Base-by-base conservation (phyloP, 2,797 vertebrate genomes). In the Sebastolobus alascanus region DNA sequence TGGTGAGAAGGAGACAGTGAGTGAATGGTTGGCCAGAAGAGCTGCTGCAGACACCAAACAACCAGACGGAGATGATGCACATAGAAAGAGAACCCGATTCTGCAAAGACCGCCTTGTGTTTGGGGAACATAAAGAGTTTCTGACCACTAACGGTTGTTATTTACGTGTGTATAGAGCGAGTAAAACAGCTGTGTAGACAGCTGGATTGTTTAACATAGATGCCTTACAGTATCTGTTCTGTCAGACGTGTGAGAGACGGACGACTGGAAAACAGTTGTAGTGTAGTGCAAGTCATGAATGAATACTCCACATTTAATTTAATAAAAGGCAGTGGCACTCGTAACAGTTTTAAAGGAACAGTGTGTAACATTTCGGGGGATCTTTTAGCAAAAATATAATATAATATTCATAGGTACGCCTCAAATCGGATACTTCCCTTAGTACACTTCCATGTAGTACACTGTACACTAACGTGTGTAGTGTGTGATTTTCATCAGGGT, bases 1-100 rank as follows among this genome's bases (percentile, higher is more conserved):
- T 71, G 72, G 79, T 60, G 80, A 84, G 68, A 79, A 77, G 16
- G 52, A 87, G 82, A 82, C 54, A 38, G 78, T 58, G 73, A 85
- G 79, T 68, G 73, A 85, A 73, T 67, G 46, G 69, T 75, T 84
- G 81, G 83, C 67, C 6, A 73, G 71, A 73, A 75, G 46, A 82
- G 73, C 27, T 46, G 71, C 66, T 80, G 84, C 63, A 70, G 75
- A 81, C 67, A 75, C 56, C 8, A 38, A 55, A 75, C 81, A 83
- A 85, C 61, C 79, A 73, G 54, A 73, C 58, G 29, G 78, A 87
- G 72, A 79, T 75, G 31, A 82, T 76, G 22, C 59, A 43, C 78
- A 25, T 13, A 60, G 63, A 72, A 68, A 69, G 31, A 73, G 33
- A 68, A 63, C 54, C 35, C 14, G 3, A 25, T 37, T 29, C 33